phyloP scores from a whole-genome alignment of 2,888 invertebrate genomes.

The Dicycla oo region DNA sequence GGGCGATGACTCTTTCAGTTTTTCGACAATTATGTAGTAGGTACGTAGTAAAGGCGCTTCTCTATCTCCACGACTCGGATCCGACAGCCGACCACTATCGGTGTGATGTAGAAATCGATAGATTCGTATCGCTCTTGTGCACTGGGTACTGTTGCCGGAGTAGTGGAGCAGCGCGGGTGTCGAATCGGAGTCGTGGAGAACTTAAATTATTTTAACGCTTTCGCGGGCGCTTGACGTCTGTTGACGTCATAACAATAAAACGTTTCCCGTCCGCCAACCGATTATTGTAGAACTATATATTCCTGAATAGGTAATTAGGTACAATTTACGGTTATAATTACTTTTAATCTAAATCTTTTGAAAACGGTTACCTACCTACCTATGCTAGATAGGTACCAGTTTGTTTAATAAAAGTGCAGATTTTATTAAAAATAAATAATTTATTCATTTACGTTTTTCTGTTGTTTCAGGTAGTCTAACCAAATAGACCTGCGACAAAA shows the following conservation, averaged over 20 bases:
- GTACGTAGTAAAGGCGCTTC: background rate
- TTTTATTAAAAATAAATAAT: no score
- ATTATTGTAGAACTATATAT: background rate
- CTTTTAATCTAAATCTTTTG: no score
- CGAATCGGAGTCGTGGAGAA: background rate
- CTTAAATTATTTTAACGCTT: background rate
- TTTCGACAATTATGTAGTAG: background rate
- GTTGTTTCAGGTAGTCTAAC: slow-evolving; percentile 54
- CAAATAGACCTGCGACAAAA: slow-evolving; percentile 16
- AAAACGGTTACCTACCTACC: background rate
- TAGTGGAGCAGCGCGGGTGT: no score
- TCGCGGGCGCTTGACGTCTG: no score
- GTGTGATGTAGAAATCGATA: background rate
- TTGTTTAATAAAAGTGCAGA: background rate
- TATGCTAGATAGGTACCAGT: background rate
- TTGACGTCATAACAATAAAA: no score
- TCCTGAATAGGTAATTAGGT: background rate
- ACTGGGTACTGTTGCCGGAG: background rate
- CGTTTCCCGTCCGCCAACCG: no score
- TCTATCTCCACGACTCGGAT: background rate
- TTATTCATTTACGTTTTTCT: background rate
- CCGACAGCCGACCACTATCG: background rate
- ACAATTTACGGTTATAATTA: background rate
- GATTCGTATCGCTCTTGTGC: slow-evolving; percentile 2
- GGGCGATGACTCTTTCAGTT: background rate